Conservation (phyloP, 1,140 invertebrate genomes). For the Eumaeus atala region DNA sequence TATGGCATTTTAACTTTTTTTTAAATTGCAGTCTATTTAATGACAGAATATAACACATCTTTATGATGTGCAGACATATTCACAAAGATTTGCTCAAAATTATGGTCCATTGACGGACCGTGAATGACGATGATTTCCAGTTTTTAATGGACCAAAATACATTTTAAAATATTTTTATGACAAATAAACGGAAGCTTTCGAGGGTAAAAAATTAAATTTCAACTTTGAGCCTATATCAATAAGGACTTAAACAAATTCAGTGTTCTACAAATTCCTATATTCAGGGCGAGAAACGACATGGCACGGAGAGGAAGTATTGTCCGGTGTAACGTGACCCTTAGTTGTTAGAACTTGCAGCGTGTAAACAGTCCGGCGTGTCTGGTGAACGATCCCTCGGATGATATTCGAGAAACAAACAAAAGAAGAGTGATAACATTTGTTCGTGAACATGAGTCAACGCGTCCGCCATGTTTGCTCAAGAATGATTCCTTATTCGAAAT, state of each 20-base stretch:
- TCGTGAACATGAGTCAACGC: constrained; percentile 63
- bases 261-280: constrained; percentile 21
- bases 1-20: too few relatives aligned
- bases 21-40: too few relatives aligned
- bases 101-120: too few relatives aligned
- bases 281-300: constrained; percentile 37
- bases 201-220: constrained; percentile 10
- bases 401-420: constrained; percentile 71
- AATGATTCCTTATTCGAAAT: constrained; percentile 50
- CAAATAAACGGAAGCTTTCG: constrained; percentile 28
- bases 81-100: too few relatives aligned
- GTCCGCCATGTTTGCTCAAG: constrained; percentile 32
- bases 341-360: constrained; percentile 4
- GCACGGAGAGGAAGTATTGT: constrained; percentile 26
- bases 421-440: constrained; percentile 70
- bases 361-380: constrained; percentile 24
- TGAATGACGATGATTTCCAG: too few relatives aligned
- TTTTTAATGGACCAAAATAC: too few relatives aligned
- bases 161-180: constrained; percentile 19
- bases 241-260: not conserved
- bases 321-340: constrained; percentile 28
- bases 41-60: too few relatives aligned
- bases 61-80: too few relatives aligned
- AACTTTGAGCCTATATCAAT: not conserved
- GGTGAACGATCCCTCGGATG: constrained; percentile 42